Base-by-base conservation (phyloP, 1,140 invertebrate species). In the Luehdorfia chinensis region DNA sequence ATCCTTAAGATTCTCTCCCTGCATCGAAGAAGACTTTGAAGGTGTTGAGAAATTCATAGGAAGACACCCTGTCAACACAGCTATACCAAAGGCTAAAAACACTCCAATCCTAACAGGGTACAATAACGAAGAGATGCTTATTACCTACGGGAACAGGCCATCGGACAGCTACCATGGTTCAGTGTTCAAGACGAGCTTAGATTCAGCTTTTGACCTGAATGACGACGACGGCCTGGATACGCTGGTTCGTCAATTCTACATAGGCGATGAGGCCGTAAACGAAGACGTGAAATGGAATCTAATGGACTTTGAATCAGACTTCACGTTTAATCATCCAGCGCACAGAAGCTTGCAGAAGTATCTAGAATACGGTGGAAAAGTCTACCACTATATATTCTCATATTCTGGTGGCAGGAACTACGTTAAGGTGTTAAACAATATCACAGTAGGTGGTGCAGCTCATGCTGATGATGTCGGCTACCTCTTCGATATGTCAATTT, bases 391-490 rank as follows among this genome's bases (percentile, higher is more conserved):
- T 12, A 34, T 63, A 2, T 70, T 74, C 33, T 47, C 55, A 0
- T 68, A 67, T 12, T 16, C 12, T 13, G 66, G 68, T 0, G 36
- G 9, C 0, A 61, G 63, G 21, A 62, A 66, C 28, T 55, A 49
- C 5, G 2, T 28, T 0, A 66, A 61, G 5, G n/a, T 18, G 0
- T 41, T 4, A 1, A 18, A 15, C 0, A 59, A 60, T 7, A 30
- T 59, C 4, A 62, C 45, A 0, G 16, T 8, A 0, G 33, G 34
- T 6, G 58, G 62, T 0, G 59, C 68, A 1, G 4, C 39, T 7
- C 66, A 70, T 15, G 59, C 43, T 12, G 66, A 66, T 25, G 61
- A 70, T 16, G 5, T 70, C 0, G 49, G 56, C 0, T 74, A 74
- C 23, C 19, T 70, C 14, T 70, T 55, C 23, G 57, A 67, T 12